Evolutionary conservation across 2,888 invertebrate genomes (phyloP), one percentile per base, ranked within the genome.

Genomic region (Lasius fuliginosus): DNA sequence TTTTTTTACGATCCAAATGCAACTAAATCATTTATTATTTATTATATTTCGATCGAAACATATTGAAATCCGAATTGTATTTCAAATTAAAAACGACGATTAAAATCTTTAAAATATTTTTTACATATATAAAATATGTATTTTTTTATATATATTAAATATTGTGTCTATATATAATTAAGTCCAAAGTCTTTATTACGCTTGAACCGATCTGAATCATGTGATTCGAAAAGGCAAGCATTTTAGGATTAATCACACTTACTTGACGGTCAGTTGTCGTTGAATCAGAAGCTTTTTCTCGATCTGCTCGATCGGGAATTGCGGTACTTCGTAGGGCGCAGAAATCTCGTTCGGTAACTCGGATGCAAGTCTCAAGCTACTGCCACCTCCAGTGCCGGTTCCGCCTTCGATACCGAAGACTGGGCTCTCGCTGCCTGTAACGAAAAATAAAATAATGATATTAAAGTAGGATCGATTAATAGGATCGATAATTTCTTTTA

Each of bases 281-380:
- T 99, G 98, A 86, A 98, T 97, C 77, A 98, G 97, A 58, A 98
- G 96, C 94, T 99, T 99, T 95, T 98, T 98, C 95, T 99, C 99
- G 87, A 98, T 98, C 95, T 99, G 98, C 94, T 99, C 99, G 92
- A 99, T 99, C 62, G 99, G 99, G 95, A 99, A 99, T 95, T 99
- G 99, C 0, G 99, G 99, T 60, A 99, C 98, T 95, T 99, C 99
- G 94, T 99, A 99, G 0, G 99, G 99, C 9, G 99, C 99, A 5
- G 99, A 98, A 89, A 99, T 97, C 95, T 98, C 98, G 94, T 98
- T 98, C 82, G 97, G 97, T 23, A 97, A 95, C 91, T 97, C 97
- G 0, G 93, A 89, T 0, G 95, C 93, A 83, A 96, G 96, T 65
- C 96, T 96, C 15, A 96, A 96, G n/a, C 95, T 94, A 79, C 91